Conservation (phyloP, 2,888 invertebrate genomes). For the Scrobipalpa atriplicella region DNA sequence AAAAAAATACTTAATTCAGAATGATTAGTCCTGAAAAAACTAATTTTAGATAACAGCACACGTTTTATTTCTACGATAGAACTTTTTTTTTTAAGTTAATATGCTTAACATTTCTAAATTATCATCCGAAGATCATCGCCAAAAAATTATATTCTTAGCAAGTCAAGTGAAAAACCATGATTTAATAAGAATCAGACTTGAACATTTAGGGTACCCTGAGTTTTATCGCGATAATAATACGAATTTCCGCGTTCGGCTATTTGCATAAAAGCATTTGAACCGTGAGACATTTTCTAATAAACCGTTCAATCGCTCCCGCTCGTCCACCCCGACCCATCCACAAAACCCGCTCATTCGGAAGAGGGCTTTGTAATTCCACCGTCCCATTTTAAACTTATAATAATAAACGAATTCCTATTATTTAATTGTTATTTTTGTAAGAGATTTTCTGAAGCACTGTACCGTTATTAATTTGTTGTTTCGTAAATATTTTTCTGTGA, state of each 20-base stretch:
- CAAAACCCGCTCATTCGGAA: slow-evolving; percentile 63
- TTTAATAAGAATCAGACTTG: too few relatives aligned
- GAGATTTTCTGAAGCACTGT: slow-evolving; percentile 52
- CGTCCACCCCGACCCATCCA: slow-evolving; percentile 45
- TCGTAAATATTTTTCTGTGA: slow-evolving; percentile 51
- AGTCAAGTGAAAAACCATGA: too few relatives aligned
- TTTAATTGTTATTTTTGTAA: slow-evolving; percentile 73
- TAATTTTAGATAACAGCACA: too few relatives aligned
- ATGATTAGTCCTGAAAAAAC: too few relatives aligned
- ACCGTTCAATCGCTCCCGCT: slow-evolving; percentile 22
- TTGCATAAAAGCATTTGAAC: slow-evolving; percentile 8
- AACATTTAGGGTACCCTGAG: too few relatives aligned
- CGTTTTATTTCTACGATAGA: too few relatives aligned
- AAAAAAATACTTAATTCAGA: too few relatives aligned
- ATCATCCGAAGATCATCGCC: too few relatives aligned
- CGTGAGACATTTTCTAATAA: slow-evolving; percentile 12
- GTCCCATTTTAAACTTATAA: slow-evolving; percentile 67
- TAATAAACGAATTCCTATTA: slow-evolving; percentile 63
- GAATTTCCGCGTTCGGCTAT: slow-evolving; percentile 28
- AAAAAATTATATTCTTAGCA: too few relatives aligned
- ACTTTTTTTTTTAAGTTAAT: too few relatives aligned
- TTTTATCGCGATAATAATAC: neutral
- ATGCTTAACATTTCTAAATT: too few relatives aligned
- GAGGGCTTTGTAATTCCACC: slow-evolving; percentile 61
- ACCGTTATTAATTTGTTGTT: slow-evolving; percentile 65